Percentiles rank a stretch among this genome's conserved stretches.
These are phyloP conservation scores for Drosophila pandora DNA, from an alignment of 1,140 invertebrate species.

Conservation along the genomic window DNA sequence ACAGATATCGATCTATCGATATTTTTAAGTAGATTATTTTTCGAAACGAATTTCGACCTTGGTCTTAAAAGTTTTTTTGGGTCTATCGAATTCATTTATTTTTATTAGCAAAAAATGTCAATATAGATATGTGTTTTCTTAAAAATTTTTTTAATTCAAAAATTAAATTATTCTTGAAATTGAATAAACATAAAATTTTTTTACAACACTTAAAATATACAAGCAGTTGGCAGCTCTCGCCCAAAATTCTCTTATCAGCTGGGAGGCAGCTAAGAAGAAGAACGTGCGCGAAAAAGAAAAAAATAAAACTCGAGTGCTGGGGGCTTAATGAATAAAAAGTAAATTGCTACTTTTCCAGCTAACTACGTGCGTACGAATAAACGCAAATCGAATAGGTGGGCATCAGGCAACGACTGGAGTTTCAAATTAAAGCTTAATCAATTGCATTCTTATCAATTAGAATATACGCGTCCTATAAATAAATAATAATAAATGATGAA, in stretches of 20 bases:
- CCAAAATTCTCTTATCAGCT: constrained; percentile 25
- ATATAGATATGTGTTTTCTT: too few relatives aligned
- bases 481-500: constrained; percentile 39
- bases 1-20: too few relatives aligned
- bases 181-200: neutral
- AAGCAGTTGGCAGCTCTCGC: neutral
- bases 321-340: constrained; percentile 31
- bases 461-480: neutral
- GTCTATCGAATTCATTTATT: too few relatives aligned
- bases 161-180: neutral
- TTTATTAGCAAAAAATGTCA: too few relatives aligned
- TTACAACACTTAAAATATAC: constrained; percentile 17
- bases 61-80: too few relatives aligned
- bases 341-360: constrained; percentile 4
- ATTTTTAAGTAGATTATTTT: too few relatives aligned
- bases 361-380: neutral
- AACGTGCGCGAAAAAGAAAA: constrained; percentile 19
- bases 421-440: neutral
- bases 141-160: too few relatives aligned
- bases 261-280: constrained; percentile 24
- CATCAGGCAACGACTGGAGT: neutral
- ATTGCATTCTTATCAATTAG: neutral
- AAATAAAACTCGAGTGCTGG: constrained; percentile 13
- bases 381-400: neutral
- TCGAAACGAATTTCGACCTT: too few relatives aligned